These are phyloP conservation scores for Lobophora halterata DNA, from an alignment of 2,888 invertebrate species.

Conservation along the genomic window DNA sequence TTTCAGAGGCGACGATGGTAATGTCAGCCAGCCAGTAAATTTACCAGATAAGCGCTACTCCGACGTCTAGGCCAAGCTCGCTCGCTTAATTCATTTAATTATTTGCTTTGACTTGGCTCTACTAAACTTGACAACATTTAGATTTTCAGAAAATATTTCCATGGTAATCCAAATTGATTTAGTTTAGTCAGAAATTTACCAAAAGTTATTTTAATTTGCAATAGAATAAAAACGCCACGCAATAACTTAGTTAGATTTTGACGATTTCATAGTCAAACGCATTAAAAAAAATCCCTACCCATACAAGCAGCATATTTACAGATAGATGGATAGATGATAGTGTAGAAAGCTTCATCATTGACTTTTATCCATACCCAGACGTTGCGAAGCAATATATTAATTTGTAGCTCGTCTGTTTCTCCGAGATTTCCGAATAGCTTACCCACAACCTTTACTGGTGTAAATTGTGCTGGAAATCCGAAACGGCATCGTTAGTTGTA, in stretches of 20 bases:
- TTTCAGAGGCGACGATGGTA: constrained; percentile 68
- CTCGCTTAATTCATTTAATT: constrained; percentile 70
- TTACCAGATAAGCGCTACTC: constrained; percentile 70
- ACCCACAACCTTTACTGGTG: constrained; percentile 53
- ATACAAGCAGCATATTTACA: no score
- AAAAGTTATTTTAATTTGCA: no score
- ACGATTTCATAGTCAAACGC: no score
- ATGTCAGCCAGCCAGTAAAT: constrained; percentile 76
- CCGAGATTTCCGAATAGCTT: constrained; percentile 60
- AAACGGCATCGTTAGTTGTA: constrained; percentile 75
- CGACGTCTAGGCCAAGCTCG: constrained; percentile 61
- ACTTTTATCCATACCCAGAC: background rate
- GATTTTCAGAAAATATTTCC: constrained; percentile 15
- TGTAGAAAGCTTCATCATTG: background rate
- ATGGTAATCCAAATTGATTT: background rate
- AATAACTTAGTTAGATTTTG: no score
- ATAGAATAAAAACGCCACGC: no score
- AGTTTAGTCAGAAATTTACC: no score
- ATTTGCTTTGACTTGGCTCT: constrained; percentile 62
- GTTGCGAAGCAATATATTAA: constrained; percentile 55
- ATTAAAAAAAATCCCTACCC: no score
- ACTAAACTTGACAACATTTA: constrained; percentile 43
- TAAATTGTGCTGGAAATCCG: constrained; percentile 76
- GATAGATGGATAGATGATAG: no score
- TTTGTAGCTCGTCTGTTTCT: constrained; percentile 59